Evolutionary conservation across 2,113 vertebrate species (phyloP), one percentile per base, ranked within the genome.

Genomic region (Petrocephalus zakoni): DNA sequence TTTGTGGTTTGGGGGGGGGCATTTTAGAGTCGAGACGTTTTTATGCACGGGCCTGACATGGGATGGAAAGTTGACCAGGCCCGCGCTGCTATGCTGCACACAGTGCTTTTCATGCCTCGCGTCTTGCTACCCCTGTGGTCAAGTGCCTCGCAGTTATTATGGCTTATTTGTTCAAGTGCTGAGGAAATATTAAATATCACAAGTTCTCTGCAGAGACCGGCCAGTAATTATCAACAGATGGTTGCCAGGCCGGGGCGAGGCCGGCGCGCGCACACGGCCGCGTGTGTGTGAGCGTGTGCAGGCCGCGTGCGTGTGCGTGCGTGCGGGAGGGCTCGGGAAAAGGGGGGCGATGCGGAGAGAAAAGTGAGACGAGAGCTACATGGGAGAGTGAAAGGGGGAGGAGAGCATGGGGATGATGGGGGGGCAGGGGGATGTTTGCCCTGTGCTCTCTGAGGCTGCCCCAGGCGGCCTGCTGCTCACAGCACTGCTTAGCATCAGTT

Each of bases 171-270:
- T 98, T 97, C 98, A 98, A 98, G 97, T 97, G 96, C 93, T 95
- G 94, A 97, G 97, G 97, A 99, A 99, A 99, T 98, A 98, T 98
- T 98, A 97, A 97, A 97, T 98, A 97, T 97, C 97, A 97, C 95
- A 96, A 94, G 90, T 96, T 97, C 97, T 97, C 96, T 96, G 95
- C 94, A 94, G 96, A 98, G 96, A 97, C 95, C 91, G 94, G 95
- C 95, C 94, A 96, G 93, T 97, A 98, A 99, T 98, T 96, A 97
- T 97, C 96, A 96, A 96, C 97, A 98, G 96, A 98, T 98, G 97
- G 95, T 93, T 96, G 94, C 94, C 94, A 95, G 93, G 91, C 93
- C 91, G 90, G 90, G 92, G 94, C 92, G 90, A 90, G 88, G 91
- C 87, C 89, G 87, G 89, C 90, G 88, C 90, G 84, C 87, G 89